Percentiles rank a stretch among this genome's conserved stretches.
Evolutionary conservation across 2,888 invertebrate genomes (phyloP).

Genomic region (Icerya purchasi): DNA sequence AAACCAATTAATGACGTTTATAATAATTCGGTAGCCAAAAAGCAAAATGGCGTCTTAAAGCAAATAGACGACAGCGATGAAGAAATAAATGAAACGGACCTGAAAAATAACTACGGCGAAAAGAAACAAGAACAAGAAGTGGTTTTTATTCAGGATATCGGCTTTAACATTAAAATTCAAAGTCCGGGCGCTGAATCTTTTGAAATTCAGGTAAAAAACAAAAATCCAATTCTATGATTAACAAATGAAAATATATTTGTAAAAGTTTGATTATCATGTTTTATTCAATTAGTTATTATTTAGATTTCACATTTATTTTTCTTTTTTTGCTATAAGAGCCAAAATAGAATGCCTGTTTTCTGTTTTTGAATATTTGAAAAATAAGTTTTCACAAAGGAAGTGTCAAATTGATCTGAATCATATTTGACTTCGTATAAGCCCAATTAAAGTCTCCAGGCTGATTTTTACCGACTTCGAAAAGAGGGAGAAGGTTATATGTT

Average conservation of each 20-base stretch:
- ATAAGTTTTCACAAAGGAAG: no score
- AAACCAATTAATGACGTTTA: background rate
- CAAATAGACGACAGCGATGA: constrained; percentile 4
- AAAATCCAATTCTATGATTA: background rate
- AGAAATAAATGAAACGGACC: constrained; percentile 7
- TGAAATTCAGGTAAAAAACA: constrained; percentile 55
- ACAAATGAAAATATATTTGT: no score
- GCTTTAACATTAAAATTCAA: constrained; percentile 81
- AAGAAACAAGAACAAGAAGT: constrained; percentile 42
- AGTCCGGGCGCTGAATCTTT: constrained; percentile 79
- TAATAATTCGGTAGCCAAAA: background rate
- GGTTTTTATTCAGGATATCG: constrained; percentile 73
- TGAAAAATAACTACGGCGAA: constrained; percentile 18
- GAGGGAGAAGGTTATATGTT: no score
- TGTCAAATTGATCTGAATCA: no score
- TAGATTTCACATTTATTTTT: no score
- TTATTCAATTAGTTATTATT: no score
- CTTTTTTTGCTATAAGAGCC: background rate
- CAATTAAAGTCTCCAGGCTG: no score
- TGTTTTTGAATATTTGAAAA: no score
- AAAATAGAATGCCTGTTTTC: no score
- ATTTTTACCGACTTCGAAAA: no score
- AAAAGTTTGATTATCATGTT: background rate
- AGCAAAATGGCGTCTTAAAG: background rate
- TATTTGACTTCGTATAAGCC: no score